A percentile compares a stretch with the other conserved stretches of the same genome.
Conservation (phyloP, 2,888 invertebrate genomes). For the Lasius platythorax region DNA sequence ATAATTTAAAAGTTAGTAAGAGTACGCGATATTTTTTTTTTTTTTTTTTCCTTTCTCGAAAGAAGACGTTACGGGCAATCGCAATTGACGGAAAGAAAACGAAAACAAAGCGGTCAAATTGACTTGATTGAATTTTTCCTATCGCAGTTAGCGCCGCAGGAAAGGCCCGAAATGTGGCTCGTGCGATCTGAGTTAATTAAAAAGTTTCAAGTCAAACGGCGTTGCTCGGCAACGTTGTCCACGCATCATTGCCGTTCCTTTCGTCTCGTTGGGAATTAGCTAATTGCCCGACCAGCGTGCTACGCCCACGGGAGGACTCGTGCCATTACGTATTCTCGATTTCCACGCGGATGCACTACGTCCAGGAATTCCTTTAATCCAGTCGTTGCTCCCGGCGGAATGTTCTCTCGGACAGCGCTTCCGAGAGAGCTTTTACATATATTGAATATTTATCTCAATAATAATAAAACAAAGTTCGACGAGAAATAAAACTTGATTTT, state of each 20-base stretch:
- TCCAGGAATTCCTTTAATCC: conserved; percentile 51
- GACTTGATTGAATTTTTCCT: conserved; percentile 71
- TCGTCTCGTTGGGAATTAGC: conserved; percentile 55
- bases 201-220: conserved; percentile 71
- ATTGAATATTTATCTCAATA: conserved; percentile 36
- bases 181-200: conserved; percentile 72
- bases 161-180: conserved; percentile 62
- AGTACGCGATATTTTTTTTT: neutral
- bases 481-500: neutral
- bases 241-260: conserved; percentile 31
- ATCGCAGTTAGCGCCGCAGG: conserved; percentile 33
- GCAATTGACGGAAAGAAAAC: conserved; percentile 21
- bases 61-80: neutral
- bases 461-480: neutral
- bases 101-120: conserved; percentile 58
- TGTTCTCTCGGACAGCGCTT: conserved; percentile 13
- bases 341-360: conserved; percentile 36
- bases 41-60: neutral
- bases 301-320: conserved; percentile 31
- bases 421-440: conserved; percentile 5
- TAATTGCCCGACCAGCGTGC: conserved; percentile 51
- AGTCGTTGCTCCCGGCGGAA: conserved; percentile 31
- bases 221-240: conserved; percentile 37
- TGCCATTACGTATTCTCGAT: conserved; percentile 53
- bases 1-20: neutral